Evolutionary conservation across 2,797 vertebrate species (phyloP), one percentile per base, ranked within the genome.

Genomic region (Carcharodon carcharias): DNA sequence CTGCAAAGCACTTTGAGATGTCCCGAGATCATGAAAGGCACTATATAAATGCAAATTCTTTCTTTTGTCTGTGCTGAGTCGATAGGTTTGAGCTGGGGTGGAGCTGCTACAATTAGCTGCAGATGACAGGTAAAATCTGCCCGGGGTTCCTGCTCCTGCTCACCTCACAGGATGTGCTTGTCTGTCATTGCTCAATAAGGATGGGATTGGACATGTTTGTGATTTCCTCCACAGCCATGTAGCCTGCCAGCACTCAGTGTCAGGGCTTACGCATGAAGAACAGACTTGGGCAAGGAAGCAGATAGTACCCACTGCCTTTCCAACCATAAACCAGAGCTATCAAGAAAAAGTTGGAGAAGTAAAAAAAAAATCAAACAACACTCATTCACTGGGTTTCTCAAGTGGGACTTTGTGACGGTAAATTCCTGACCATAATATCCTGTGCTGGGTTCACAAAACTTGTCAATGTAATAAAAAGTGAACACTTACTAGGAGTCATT

Each of bases 111-210:
- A 91, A 18, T 61, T 91, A 56, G 88, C 56, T 35, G 58, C 28
- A 91, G 88, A 16, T 4, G 5, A 61, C 14, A 1, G 16, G 85
- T 31, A 91, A 91, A 61, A 18, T 58, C 31, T 35, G 88, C 31
- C 58, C n/a, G 31, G 31, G 1, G 88, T 35, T 61, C 35, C 88
- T 63, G 56, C 54, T 89, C 54, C 54, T 4, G 28, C 63, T 61
- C 16, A 91, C 31, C 88, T 63, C 88, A 91, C 58, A 91, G 88
- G 88, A 91, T 61, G 58, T 91, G 88, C 31, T 63, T n/a, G 58
- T 16, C 56, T 61, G 88, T 61, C 14, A 31, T 91, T 91, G 58
- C 58, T 91, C 63, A 91, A 63, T 91, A 56, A 63, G 56, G 56
- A 12, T 28, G 18, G 54, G 87, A 89, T 89, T 89, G 87, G 54